These are phyloP conservation scores for Lordiphosa stackelbergi DNA, from an alignment of 1,140 invertebrate species.

Conservation along the genomic window DNA sequence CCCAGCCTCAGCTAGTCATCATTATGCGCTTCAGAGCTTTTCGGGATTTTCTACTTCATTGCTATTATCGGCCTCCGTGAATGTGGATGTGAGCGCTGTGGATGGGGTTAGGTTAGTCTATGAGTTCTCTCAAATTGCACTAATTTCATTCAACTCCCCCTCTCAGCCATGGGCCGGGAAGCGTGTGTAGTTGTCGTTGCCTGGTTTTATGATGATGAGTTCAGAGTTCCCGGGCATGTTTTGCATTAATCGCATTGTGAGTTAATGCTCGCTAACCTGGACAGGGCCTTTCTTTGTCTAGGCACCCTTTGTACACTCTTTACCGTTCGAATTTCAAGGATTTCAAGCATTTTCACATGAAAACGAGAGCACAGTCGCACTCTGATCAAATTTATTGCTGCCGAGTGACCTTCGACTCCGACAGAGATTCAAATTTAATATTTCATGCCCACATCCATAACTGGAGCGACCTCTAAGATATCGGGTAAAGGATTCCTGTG, in stretches of 20 bases:
- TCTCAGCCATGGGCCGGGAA: conserved; percentile 1
- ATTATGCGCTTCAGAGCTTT: conserved; percentile 60
- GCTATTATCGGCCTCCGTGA: conserved; percentile 57
- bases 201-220: conserved; percentile 72
- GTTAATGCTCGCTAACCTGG: conserved; percentile 29
- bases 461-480: conserved; percentile 47
- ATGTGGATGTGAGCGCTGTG: conserved; percentile 6
- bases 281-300: conserved; percentile 19
- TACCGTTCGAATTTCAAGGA: conserved; percentile 46
- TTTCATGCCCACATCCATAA: conserved; percentile 63
- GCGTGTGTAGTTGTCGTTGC: conserved; percentile 50
- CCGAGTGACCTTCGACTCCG: conserved; percentile 51
- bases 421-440: conserved; percentile 59
- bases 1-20: conserved; percentile 31
- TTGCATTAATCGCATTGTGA: conserved; percentile 59
- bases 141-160: conserved; percentile 52
- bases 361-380: conserved; percentile 49
- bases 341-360: conserved; percentile 50
- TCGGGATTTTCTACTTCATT: conserved; percentile 72
- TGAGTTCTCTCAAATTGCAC: conserved; percentile 56
- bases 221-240: conserved; percentile 65
- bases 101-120: conserved; percentile 21
- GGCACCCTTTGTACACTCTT: neutral
- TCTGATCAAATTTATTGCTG: conserved; percentile 55
- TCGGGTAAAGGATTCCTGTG: conserved; percentile 42